These are phyloP conservation scores for Drosophila quinaria DNA, from an alignment of 2,888 invertebrate species.

Conservation along the genomic window DNA sequence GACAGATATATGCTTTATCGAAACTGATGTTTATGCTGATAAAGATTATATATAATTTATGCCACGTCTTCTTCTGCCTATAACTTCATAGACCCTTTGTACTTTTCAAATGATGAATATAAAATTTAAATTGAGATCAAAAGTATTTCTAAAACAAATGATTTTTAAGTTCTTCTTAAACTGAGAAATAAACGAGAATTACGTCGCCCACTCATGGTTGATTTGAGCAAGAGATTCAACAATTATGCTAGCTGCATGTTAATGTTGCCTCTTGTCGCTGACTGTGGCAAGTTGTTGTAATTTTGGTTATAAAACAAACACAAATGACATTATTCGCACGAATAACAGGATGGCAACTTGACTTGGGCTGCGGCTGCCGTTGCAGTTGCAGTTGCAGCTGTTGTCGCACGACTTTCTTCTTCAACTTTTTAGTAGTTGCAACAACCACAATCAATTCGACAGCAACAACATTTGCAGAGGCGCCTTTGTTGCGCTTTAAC, in stretches of 20 bases:
- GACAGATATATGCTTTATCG: too few species aligned
- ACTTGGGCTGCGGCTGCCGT: constrained; percentile 31
- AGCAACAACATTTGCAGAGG: constrained; percentile 73
- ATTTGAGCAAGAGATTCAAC: constrained; percentile 20
- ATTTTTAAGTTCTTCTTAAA: constrained; percentile 20
- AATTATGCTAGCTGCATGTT: constrained; percentile 61
- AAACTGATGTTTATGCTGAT: too few species aligned
- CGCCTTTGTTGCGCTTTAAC: constrained; percentile 72
- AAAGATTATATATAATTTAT: too few species aligned
- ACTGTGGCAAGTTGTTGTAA: constrained; percentile 68
- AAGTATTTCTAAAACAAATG: constrained; percentile 5
- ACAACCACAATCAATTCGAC: constrained; percentile 70
- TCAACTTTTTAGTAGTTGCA: constrained; percentile 54
- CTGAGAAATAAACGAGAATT: not conserved
- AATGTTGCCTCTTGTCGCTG: constrained; percentile 48
- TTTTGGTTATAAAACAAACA: constrained; percentile 78
- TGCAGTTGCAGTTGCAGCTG: constrained; percentile 64
- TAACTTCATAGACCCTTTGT: not conserved
- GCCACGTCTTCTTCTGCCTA: too few species aligned
- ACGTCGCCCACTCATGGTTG: constrained; percentile 7
- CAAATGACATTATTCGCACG: constrained; percentile 82
- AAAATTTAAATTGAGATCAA: not conserved
- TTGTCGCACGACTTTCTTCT: constrained; percentile 76
- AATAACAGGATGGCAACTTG: constrained; percentile 67
- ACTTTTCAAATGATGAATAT: not conserved